Base-by-base conservation (phyloP, 2,113 vertebrate genomes). In the Puntigrus tetrazona region DNA sequence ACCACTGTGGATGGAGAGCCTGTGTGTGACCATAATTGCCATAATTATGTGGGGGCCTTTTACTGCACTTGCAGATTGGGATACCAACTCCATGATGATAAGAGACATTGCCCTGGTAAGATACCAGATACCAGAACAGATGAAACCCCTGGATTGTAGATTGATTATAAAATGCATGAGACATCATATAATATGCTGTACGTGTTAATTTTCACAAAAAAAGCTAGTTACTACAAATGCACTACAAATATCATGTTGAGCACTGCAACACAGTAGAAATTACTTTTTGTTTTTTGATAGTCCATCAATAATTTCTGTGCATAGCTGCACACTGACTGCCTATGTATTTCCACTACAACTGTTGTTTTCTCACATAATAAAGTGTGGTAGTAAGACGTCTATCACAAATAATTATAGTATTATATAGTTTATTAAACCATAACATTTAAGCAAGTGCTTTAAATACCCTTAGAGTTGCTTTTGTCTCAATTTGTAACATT, bases 31-130 rank as follows among this genome's bases (percentile, higher is more conserved):
- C 97, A 99, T 87, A 93, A 95, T 81, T 99, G 98, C 86, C 97
- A 99, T 94, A 99, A 99, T 94, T 95, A 97, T 47, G 88, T 97
- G 22, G 97, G 97, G 0, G 95, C 96, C 87, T 97, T 95, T 93
- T 97, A 97, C 83, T 99, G 98, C 95, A 96, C 96, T 75, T 99
- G 98, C 89, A 93, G 89, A 47, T 43, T 85, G 6, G 97, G 97
- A 86, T 96, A 95, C 81, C 34, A 85, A 0, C 95, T 99, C 55
- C 96, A 97, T 87, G 86, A 65, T 77, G 91, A 99, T 94, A 95
- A 92, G 61, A 96, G 87, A 88, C 96, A 94, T 0, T 99, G 97
- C 91, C 95, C 93, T 91, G 96, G 97, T 98, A 92, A 95, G 95
- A 52, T 52, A 41, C 81, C 43, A 63, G 2, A 52, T 57, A 41